Evolutionary conservation across 1,140 invertebrate genomes (phyloP), one percentile per base, ranked within the genome.

Genomic region (Drosophila persimilis): DNA sequence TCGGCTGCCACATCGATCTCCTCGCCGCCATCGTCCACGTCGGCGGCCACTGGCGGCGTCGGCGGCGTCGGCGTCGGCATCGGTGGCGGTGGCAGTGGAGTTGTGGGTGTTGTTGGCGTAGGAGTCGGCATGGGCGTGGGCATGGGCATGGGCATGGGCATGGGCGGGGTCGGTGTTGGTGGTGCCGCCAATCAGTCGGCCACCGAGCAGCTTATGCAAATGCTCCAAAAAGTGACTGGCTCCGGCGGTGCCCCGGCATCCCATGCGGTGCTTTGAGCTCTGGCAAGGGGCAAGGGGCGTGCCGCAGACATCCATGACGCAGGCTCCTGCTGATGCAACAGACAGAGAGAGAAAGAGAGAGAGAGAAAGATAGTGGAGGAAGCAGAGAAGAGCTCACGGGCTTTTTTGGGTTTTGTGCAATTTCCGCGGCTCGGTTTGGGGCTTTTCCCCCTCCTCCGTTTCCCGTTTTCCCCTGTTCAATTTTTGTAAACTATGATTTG

Each of bases 151-250:
- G 51, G 51, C 5, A 11, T 54, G 7, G 41, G 51, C 8, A 26
- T 78, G 43, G 77, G 80, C n/a, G 65, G 51, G 43, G 77, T 77
- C n/a, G 65, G 51, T 58, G 43, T 26, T 54, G 57, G 52, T 46
- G 52, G 45, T 4, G 67, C 61, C 47, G 44, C 45, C 73, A 90
- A 73, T 88, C 83, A 88, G 57, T 90, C 89, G 61, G 89, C 89
- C 51, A 90, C 89, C 76, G 89, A 90, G 65, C 89, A 90, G 52
- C 74, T 90, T 29, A 89, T 90, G 85, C 89, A 90, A 73, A 90
- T 90, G 89, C 76, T 90, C 39, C 89, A 90, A 24, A 90, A 90
- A 71, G 89, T 90, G 50, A 90, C 89, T 46, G 85, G 89, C 64
- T 85, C 81, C 22, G 71, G 48, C 58, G 43, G 43, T 26, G 48